Evolutionary conservation across 2,888 invertebrate genomes (phyloP).

Genomic region (Phymatocera aterrima): DNA sequence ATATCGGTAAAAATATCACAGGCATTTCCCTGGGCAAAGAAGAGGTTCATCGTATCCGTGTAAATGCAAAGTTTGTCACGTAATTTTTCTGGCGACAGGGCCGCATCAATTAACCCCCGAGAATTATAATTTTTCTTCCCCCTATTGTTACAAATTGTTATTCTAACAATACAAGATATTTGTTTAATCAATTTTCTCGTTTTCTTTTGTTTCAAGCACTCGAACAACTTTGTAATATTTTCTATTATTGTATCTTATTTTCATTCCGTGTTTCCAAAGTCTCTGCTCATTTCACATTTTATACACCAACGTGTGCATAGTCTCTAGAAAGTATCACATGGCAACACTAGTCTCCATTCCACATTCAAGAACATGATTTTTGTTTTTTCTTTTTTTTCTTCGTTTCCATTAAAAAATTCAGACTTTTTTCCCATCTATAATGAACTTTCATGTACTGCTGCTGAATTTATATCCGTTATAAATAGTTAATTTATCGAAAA

Average conservation of each 20-base stretch:
- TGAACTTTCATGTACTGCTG: background rate
- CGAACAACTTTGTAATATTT: background rate
- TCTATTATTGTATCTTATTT: background rate
- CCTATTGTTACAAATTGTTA: background rate
- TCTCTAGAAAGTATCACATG: conserved; percentile 41
- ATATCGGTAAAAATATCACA: conserved; percentile 67
- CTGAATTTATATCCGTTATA: conserved; percentile 33
- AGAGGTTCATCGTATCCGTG: conserved; percentile 66
- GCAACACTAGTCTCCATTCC: conserved; percentile 39
- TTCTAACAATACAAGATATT: background rate
- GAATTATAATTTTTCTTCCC: conserved; percentile 34
- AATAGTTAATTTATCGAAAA: conserved; percentile 15
- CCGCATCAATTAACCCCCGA: conserved; percentile 66
- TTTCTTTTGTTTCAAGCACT: too few relatives aligned
- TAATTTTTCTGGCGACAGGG: conserved; percentile 69
- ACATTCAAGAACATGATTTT: background rate
- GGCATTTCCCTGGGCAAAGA: conserved; percentile 58
- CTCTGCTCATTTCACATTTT: conserved; percentile 24
- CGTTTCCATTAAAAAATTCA: background rate
- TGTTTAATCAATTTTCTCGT: too few relatives aligned
- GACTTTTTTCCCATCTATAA: background rate
- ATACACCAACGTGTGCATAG: conserved; percentile 10
- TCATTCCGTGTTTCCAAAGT: conserved; percentile 18
- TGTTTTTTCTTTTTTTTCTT: background rate
- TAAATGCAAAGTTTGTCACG: conserved; percentile 71